Evolutionary conservation across 2,113 vertebrate genomes (phyloP), one percentile per base, ranked within the genome.

Genomic region (Aldabrachelys gigantea): DNA sequence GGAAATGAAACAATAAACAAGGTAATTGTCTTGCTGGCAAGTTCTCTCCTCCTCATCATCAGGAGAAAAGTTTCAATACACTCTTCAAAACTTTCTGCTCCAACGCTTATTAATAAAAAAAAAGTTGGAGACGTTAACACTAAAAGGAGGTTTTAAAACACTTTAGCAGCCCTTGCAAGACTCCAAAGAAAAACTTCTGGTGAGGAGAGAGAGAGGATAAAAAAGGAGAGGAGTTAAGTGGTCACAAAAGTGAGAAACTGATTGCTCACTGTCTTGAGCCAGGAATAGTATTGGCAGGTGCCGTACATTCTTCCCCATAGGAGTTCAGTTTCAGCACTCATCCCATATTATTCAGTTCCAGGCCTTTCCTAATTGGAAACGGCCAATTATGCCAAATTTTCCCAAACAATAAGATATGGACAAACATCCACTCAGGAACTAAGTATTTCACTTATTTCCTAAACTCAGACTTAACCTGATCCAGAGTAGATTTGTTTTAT

Each of bases 1-100:
- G 97, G 96, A 97, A 97, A 97, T 97, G 87, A 95, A 97, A 96
- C 90, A 97, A 96, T 96, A 96, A 97, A 94, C 94, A 97, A 95
- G 62, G 90, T 83, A 95, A 92, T 44, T 1, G 0, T 85, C 83
- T 89, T 82, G 53, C 90, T 95, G 97, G 96, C 90, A 92, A 88
- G 49, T 83, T 95, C 88, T 41, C 78, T 72, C 90, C 52, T 89
- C 82, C 89, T 94, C 79, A 92, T 54, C 86, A 81, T 49, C 89
- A 89, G 57, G 65, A 92, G 54, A 97, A 85, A 89, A 94, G 69
- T 93, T 95, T 92, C 62, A 87, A 84, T 47, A 84, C 31, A 47
- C 49, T 88, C 62, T 81, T 93, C 93, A 96, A 96, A 97, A 97
- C 56, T 86, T 97, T 97, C 89, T 65, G 90, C 84, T 96, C 93